A percentile compares a stretch with the other conserved stretches of the same genome.
These are phyloP conservation scores for Okapia johnstoni DNA, from an alignment of 2,113 vertebrate genomes.

Conservation along the genomic window DNA sequence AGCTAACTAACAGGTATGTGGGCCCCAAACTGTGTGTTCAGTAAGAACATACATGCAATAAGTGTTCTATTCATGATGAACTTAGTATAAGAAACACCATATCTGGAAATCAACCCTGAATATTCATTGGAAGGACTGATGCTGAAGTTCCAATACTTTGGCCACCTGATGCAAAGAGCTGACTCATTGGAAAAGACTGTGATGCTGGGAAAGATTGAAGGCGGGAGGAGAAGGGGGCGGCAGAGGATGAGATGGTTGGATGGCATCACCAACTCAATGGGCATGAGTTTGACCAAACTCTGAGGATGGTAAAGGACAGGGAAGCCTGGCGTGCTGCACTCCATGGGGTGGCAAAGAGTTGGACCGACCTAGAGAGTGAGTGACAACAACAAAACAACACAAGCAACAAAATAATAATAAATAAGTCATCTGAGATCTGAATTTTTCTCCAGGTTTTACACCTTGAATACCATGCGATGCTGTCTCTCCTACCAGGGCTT, in stretches of 20 bases:
- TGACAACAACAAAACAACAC: not conserved
- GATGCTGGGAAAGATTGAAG: not conserved
- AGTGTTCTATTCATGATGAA: not conserved
- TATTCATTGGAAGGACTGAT: not conserved
- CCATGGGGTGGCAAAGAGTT: rapidly evolving
- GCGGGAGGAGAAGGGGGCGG: not conserved
- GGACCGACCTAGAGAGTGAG: rapidly evolving
- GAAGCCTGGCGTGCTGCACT: not conserved
- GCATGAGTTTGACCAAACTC: not conserved
- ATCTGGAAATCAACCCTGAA: not conserved
- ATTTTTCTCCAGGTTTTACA: not conserved
- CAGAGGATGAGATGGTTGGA: not conserved
- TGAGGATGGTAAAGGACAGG: not conserved
- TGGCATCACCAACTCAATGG: not conserved
- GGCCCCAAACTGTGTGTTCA: not conserved
- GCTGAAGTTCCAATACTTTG: not conserved
- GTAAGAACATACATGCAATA: not conserved
- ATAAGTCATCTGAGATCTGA: not conserved
- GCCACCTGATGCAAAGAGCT: not conserved
- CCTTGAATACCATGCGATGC: not conserved
- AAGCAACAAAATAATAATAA: not conserved
- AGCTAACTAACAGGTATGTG: not conserved
- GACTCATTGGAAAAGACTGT: not conserved
- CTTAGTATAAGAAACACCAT: not conserved
- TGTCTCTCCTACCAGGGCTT: not conserved